Evolutionary conservation across 2,113 vertebrate species (phyloP), one percentile per base, ranked within the genome.

Genomic region (Shinisaurus crocodilurus): DNA sequence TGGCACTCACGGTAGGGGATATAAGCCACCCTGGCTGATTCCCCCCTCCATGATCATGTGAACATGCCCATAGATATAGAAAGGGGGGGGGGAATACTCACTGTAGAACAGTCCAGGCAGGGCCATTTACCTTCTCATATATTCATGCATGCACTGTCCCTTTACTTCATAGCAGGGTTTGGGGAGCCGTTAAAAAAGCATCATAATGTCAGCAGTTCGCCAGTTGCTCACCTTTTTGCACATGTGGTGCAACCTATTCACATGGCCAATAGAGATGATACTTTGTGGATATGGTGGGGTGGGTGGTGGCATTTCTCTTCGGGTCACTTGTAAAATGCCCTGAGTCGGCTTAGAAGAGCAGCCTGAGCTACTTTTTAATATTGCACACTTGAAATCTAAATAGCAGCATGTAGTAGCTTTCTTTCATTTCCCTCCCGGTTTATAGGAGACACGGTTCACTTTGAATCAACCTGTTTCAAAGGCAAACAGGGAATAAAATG

Each of bases 391-490:
- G 57, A 67, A 85, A 85, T 65, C 88, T 67, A 54, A 77, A 16
- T 9, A 69, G 18, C 16, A 20, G 16, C 16, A 27, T 60, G 5
- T 16, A 27, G 43, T 37, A 67, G 60, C 7, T 79, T 85, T 80
- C 34, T 57, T 80, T 63, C 20, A 67, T 74, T 50, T 20, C 70
- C 9, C 45, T 29, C 6, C 40, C 5, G 25, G 5, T 85, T 85
- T 85, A 77, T 37, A 65, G 18, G 43, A 54, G 20, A 72, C 15
- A 12, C 32, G 2, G 83, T 90, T 72, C 18, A 27, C 90, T 95
- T 93, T 92, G 89, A 91, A 80, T 91, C 80, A 34, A 37, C n/a
- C 18, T 76, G 27, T 86, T 77, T 63, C 77, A 75, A 34, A 86
- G 70, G 27, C 43, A 63, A 34, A 37, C 57, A 8, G 87, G 91